Evolutionary conservation across 2,797 vertebrate species (phyloP).

Genomic region (Phalanger gymnotis): DNA sequence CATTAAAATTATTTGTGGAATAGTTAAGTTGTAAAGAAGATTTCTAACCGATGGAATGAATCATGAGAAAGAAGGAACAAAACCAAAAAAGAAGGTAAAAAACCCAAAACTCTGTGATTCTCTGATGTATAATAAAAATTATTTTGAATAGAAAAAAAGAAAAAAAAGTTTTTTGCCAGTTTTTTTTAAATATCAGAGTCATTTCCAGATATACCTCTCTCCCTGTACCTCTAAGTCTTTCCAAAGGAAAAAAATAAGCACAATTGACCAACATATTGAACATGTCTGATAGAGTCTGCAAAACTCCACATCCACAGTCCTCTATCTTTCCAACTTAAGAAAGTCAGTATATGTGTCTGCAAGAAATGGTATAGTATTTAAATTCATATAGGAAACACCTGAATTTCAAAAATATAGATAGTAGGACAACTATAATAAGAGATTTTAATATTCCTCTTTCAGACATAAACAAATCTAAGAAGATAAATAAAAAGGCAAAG

Average conservation of each 20-base stretch:
- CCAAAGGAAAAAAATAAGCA: neutral
- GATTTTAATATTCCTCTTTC: neutral
- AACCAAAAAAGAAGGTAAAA: too few relatives aligned
- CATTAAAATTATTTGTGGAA: too few relatives aligned
- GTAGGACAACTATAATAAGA: neutral
- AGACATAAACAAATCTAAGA: neutral
- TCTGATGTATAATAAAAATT: too few relatives aligned
- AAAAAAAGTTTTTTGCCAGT: neutral
- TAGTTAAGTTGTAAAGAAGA: too few relatives aligned
- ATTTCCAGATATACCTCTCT: neutral
- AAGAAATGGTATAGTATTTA: neutral
- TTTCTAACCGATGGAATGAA: too few relatives aligned
- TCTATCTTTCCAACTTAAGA: neutral
- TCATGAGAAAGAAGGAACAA: too few relatives aligned
- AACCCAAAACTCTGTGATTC: too few relatives aligned
- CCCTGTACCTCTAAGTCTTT: neutral
- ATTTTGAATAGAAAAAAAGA: too few relatives aligned
- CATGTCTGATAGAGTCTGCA: neutral
- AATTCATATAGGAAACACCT: neutral
- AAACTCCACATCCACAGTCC: neutral
- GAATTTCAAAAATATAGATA: neutral
- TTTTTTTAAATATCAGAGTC: neutral
- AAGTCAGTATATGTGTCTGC: neutral
- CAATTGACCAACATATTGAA: neutral
- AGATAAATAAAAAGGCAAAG: neutral